These are phyloP conservation scores for Coluber constrictor DNA, from an alignment of 2,797 vertebrate genomes.

Conservation along the genomic window DNA sequence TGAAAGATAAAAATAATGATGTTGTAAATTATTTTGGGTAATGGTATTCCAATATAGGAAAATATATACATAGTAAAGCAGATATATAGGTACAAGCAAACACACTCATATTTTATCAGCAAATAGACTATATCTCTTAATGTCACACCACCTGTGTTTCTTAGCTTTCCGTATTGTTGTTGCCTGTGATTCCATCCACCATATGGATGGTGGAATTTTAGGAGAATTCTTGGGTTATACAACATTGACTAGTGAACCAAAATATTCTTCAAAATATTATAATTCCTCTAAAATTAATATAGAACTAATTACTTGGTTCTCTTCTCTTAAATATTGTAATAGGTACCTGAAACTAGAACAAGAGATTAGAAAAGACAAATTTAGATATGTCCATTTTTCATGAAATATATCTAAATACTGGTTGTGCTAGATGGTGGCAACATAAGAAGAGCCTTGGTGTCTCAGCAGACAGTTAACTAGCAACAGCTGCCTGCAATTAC, in stretches of 20 bases:
- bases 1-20: slow-evolving; percentile 43
- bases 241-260: neutral
- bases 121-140: neutral
- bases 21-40: neutral
- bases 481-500: too few relatives aligned
- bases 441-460: neutral
- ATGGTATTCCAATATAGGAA: neutral
- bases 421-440: neutral
- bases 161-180: neutral
- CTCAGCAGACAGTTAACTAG: too few relatives aligned
- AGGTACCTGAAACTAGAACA: neutral
- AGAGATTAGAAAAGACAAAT: neutral
- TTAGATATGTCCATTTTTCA: neutral
- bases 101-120: neutral
- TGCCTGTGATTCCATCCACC: neutral
- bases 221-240: neutral
- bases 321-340: neutral
- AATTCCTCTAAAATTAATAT: neutral
- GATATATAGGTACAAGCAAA: neutral
- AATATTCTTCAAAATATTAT: neutral
- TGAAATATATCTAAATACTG: neutral
- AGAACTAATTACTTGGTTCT: neutral
- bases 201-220: neutral
- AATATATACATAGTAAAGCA: neutral
- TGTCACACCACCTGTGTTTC: neutral